Conservation (phyloP, 2,113 vertebrate genomes). For the Aptenodytes patagonicus region DNA sequence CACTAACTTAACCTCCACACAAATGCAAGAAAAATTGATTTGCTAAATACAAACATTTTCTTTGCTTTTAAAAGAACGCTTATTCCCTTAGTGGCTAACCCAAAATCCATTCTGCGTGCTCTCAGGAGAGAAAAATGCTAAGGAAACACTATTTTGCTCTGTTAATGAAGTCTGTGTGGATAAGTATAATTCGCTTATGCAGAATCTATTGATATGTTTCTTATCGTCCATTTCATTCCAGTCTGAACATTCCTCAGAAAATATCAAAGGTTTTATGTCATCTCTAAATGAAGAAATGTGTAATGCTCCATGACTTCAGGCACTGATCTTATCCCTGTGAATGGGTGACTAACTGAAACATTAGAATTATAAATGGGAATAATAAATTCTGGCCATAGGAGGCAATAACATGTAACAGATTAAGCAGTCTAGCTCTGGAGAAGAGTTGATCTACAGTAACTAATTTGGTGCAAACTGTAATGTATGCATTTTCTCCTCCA, state of each 20-base stretch:
- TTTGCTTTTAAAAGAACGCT: slow-evolving; percentile 32
- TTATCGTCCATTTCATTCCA: neutral
- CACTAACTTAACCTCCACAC: slow-evolving; percentile 40
- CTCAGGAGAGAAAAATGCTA: neutral
- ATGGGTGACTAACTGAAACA: slow-evolving; percentile 60
- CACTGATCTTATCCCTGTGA: slow-evolving; percentile 53
- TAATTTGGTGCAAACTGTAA: slow-evolving; percentile 3
- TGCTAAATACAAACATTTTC: slow-evolving; percentile 39
- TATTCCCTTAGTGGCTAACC: neutral
- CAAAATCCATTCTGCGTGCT: neutral
- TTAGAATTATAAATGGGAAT: slow-evolving; percentile 59
- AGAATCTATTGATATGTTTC: slow-evolving; percentile 31
- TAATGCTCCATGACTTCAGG: slow-evolving; percentile 39
- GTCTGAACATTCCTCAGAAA: slow-evolving; percentile 46
- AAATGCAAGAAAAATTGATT: slow-evolving; percentile 63
- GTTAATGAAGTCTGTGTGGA: neutral
- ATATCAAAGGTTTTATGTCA: slow-evolving; percentile 60
- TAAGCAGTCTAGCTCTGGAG: slow-evolving; percentile 10
- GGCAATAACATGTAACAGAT: slow-evolving; percentile 40
- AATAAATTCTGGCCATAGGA: slow-evolving; percentile 57
- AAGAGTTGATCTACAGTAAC: slow-evolving; percentile 30
- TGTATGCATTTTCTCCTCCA: slow-evolving; percentile 19
- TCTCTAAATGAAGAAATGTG: slow-evolving; percentile 42
- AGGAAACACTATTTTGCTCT: neutral
- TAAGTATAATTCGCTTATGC: neutral